Evolutionary conservation across 2,888 invertebrate species (phyloP).

Genomic region (Dryocosmus kuriphilus): DNA sequence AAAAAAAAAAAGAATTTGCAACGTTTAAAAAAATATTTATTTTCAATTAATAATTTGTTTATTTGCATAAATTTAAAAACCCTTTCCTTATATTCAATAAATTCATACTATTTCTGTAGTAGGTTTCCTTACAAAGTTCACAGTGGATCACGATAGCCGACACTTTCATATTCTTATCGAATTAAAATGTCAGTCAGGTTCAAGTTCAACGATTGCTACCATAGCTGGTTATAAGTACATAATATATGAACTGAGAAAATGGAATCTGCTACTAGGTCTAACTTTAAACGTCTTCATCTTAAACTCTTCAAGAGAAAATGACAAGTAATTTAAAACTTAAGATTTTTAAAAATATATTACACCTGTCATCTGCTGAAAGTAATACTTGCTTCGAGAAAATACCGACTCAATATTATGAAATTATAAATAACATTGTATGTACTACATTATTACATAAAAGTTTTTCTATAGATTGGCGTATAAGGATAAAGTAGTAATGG

Average conservation of each 20-base stretch:
- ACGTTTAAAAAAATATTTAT: no score
- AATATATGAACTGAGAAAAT: not conserved
- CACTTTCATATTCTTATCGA: not conserved
- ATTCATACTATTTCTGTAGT: not conserved
- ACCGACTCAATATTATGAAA: slow-evolving; percentile 4
- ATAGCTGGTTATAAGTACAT: not conserved
- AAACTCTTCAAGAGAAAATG: not conserved
- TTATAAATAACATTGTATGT: slow-evolving; percentile 17
- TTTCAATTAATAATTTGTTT: no score
- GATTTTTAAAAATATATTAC: not conserved
- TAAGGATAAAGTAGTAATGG: slow-evolving; percentile 23
- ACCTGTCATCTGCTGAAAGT: not conserved
- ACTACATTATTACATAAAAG: not conserved
- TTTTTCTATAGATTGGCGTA: not conserved
- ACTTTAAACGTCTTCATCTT: not conserved
- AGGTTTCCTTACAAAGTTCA: not conserved
- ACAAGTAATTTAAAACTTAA: not conserved
- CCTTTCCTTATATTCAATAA: not conserved
- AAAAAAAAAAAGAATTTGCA: no score
- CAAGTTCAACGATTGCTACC: not conserved
- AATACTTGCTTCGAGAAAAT: not conserved
- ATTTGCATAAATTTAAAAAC: not conserved
- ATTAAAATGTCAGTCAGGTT: slow-evolving; percentile 4
- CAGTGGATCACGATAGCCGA: not conserved
- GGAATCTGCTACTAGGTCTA: not conserved